These are phyloP conservation scores for Drosophila leonis DNA, from an alignment of 2,888 invertebrate genomes.

Conservation along the genomic window DNA sequence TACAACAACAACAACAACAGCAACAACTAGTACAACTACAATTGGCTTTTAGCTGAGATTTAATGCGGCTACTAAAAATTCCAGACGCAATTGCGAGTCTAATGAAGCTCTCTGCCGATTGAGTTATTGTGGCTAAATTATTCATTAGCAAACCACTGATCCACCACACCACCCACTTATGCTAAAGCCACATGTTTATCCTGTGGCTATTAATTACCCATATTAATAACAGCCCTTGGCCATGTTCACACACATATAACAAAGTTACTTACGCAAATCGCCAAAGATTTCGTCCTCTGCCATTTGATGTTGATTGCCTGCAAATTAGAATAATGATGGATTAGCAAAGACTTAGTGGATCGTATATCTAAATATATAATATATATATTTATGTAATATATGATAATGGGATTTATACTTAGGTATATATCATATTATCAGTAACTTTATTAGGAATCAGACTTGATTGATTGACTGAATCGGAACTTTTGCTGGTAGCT, in stretches of 20 bases:
- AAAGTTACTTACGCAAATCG: slow-evolving; percentile 62
- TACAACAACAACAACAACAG: slow-evolving; percentile 23
- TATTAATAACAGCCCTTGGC: slow-evolving; percentile 18
- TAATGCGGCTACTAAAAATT: slow-evolving; percentile 73
- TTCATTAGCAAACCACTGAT: slow-evolving; percentile 32
- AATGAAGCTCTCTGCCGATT: slow-evolving; percentile 71
- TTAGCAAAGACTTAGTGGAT: slow-evolving; percentile 27
- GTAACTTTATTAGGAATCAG: slow-evolving; percentile 2
- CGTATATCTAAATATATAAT: slow-evolving; percentile 2
- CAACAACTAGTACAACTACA: slow-evolving; percentile 25
- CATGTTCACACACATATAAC: slow-evolving; percentile 9
- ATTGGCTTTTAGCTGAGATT: slow-evolving; percentile 57
- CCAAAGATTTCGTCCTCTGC: slow-evolving; percentile 62
- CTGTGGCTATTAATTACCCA: slow-evolving; percentile 5
- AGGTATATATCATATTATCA: neutral
- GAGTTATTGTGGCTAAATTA: slow-evolving; percentile 71
- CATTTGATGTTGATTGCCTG: slow-evolving; percentile 70
- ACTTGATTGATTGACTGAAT: slow-evolving; percentile 17
- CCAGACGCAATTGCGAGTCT: slow-evolving; percentile 53
- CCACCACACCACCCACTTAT: slow-evolving; percentile 13
- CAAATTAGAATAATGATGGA: slow-evolving; percentile 61
- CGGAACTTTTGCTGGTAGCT: neutral
- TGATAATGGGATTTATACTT: neutral
- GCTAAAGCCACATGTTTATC: slow-evolving; percentile 33
- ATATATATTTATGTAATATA: neutral